phyloP scores from a whole-genome alignment of 2,797 vertebrate genomes.

The Euthynnus affinis region DNA sequence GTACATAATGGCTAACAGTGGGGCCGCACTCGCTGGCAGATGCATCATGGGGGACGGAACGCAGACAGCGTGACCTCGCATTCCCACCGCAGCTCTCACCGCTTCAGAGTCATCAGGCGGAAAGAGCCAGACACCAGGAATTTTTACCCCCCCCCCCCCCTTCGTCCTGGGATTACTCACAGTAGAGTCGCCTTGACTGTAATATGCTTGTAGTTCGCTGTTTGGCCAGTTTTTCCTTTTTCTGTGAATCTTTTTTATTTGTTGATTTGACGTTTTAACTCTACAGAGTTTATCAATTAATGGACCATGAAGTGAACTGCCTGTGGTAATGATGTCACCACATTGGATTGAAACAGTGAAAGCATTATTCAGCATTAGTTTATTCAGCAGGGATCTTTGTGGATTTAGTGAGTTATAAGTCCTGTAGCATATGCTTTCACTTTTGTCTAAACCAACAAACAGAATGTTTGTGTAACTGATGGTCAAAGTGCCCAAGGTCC shows the following conservation, averaged over 20 bases:
- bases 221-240: conserved; percentile 22
- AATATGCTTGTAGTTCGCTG: conserved; percentile 33
- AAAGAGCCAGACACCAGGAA: conserved; percentile 77
- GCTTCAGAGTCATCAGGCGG: conserved; percentile 75
- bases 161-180: conserved; percentile 65
- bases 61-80: conserved; percentile 84
- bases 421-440: conserved; percentile 80
- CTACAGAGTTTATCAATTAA: conserved; percentile 44
- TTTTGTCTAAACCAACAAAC: conserved; percentile 83
- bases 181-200: conserved; percentile 53
- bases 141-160: conserved; percentile 47
- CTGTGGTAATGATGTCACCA: conserved; percentile 58
- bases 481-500: conserved; percentile 74
- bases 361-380: conserved; percentile 70
- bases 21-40: conserved; percentile 90
- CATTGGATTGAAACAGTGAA: conserved; percentile 49
- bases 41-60: conserved; percentile 91
- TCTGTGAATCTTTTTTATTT: conserved; percentile 42
- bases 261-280: conserved; percentile 46
- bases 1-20: conserved; percentile 97
- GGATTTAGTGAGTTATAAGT: conserved; percentile 71
- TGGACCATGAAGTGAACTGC: conserved; percentile 30
- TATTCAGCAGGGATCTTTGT: conserved; percentile 64
- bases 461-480: conserved; percentile 78
- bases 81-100: conserved; percentile 76